These are phyloP conservation scores for Ceratotherium simum DNA, from an alignment of 2,113 vertebrate species.

Conservation along the genomic window DNA sequence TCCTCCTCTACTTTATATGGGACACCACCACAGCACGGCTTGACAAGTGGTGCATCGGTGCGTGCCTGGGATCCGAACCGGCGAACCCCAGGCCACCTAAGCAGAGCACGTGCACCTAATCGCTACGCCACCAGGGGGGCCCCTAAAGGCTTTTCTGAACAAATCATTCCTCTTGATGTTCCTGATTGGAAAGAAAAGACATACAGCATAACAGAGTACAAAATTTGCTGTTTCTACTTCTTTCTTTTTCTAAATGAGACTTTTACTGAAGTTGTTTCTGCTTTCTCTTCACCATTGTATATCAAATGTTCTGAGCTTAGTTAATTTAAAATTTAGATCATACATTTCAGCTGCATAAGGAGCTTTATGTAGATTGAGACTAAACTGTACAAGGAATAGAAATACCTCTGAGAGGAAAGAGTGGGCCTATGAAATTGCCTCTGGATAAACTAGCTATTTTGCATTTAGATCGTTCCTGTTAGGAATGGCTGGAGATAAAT, in stretches of 20 bases:
- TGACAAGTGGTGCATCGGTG: too few relatives aligned
- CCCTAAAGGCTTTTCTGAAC: not conserved
- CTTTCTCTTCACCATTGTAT: not conserved
- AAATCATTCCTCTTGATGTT: not conserved
- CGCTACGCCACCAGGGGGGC: too few relatives aligned
- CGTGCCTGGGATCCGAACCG: too few relatives aligned
- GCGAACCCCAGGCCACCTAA: too few relatives aligned
- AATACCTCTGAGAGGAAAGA: not conserved
- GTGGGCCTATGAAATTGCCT: not conserved
- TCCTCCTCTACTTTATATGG: too few relatives aligned
- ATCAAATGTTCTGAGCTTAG: not conserved
- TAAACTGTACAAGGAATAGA: not conserved
- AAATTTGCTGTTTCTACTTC: not conserved
- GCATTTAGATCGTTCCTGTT: not conserved
- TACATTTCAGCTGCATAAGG: not conserved
- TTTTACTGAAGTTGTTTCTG: not conserved
- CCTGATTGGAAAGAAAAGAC: not conserved
- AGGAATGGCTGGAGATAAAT: not conserved
- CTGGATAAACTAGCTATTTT: not conserved
- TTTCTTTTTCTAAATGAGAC: not conserved
- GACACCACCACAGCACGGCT: too few relatives aligned
- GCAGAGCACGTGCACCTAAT: too few relatives aligned
- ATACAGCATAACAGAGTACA: not conserved
- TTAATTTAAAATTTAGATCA: constrained; percentile 1
- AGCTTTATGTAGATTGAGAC: not conserved